phyloP scores from a whole-genome alignment of 2,797 vertebrate species.

The Cossypha polioptera region DNA sequence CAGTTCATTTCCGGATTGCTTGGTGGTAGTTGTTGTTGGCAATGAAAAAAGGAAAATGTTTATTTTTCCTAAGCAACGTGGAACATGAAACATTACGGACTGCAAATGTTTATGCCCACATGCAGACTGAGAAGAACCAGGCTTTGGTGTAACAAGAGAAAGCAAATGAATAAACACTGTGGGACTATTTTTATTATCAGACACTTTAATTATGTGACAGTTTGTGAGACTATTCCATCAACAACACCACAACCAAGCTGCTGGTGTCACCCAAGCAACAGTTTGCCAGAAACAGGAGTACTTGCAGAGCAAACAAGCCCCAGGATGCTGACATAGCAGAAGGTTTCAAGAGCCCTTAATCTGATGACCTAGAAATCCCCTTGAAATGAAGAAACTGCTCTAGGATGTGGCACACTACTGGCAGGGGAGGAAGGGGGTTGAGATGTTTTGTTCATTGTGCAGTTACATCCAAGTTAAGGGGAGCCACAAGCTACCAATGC shows the following conservation, averaged over 20 bases:
- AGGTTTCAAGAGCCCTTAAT: constrained; percentile 10
- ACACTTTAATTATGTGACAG: constrained; percentile 50
- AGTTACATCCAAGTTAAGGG: neutral
- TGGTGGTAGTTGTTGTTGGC: constrained; percentile 51
- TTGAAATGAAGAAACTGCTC: neutral
- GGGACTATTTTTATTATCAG: constrained; percentile 43
- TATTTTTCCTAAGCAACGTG: constrained; percentile 56
- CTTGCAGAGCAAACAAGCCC: constrained; percentile 11
- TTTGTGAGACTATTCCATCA: constrained; percentile 20
- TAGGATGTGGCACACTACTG: neutral
- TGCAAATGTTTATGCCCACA: constrained; percentile 42
- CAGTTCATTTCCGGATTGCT: constrained; percentile 40
- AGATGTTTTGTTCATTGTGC: neutral
- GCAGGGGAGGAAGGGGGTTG: neutral
- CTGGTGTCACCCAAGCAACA: constrained; percentile 24
- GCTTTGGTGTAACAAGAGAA: constrained; percentile 5
- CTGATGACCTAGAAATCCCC: constrained; percentile 41
- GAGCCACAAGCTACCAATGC: neutral
- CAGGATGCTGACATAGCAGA: neutral
- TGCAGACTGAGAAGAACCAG: neutral
- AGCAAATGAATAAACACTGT: constrained; percentile 37
- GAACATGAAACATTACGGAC: constrained; percentile 21
- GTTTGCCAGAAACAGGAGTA: neutral
- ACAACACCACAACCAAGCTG: neutral
- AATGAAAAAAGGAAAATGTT: constrained; percentile 45